These are phyloP conservation scores for Knipowitschia caucasica DNA, from an alignment of 2,797 vertebrate species.

Conservation along the genomic window DNA sequence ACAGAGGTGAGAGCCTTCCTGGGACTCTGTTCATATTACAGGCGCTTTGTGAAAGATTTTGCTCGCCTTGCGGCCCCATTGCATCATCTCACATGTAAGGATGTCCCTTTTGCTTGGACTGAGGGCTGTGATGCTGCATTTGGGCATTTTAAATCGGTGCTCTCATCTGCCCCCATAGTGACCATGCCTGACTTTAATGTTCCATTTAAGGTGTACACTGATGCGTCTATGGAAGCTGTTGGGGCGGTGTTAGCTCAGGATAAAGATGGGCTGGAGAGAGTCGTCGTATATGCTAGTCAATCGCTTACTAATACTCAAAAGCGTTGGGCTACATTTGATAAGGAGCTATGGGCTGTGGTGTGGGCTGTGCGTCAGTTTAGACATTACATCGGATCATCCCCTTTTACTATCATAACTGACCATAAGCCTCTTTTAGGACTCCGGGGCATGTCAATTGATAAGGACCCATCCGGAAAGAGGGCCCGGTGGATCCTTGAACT, in stretches of 20 bases:
- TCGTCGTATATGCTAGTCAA: conserved; percentile 15
- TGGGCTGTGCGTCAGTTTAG: conserved; percentile 26
- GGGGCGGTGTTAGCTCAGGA: conserved; percentile 17
- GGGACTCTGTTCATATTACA: conserved; percentile 28
- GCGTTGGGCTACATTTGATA: conserved; percentile 20
- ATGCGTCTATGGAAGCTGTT: conserved; percentile 3
- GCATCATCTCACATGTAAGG: too few species aligned
- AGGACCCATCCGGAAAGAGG: too few species aligned
- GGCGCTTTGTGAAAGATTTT: too few species aligned
- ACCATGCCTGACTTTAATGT: too few species aligned
- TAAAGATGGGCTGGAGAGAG: conserved; percentile 9
- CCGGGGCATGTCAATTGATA: too few species aligned
- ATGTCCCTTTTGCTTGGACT: conserved; percentile 12
- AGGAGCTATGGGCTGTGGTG: conserved; percentile 21
- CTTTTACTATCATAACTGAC: too few species aligned
- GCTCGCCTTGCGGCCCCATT: too few species aligned
- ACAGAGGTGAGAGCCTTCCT: conserved; percentile 27
- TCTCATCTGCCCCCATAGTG: too few species aligned
- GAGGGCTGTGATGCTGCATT: conserved; percentile 1
- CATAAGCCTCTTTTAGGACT: too few species aligned
- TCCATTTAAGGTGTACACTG: conserved; percentile 19
- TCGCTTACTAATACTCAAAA: background rate
- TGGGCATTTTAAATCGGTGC: background rate
- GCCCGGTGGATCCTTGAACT: too few species aligned
- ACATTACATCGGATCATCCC: too few species aligned